phyloP scores from a whole-genome alignment of 2,113 vertebrate genomes.

The Ictalurus punctatus region DNA sequence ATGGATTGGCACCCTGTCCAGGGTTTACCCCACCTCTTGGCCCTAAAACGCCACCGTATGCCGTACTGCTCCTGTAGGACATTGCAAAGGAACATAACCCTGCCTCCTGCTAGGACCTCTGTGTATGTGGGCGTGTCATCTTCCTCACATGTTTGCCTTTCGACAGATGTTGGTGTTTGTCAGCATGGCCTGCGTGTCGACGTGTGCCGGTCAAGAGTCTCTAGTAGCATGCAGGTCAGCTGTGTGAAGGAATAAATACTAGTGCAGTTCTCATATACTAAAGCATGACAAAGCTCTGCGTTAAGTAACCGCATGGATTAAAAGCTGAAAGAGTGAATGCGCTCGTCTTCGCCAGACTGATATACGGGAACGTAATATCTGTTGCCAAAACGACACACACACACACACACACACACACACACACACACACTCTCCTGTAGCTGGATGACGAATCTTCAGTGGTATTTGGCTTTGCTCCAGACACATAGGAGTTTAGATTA shows the following conservation, averaged over 20 bases:
- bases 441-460: background rate
- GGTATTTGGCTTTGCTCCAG: background rate
- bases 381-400: background rate
- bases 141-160: background rate
- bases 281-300: background rate
- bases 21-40: too few species aligned
- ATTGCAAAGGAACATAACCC: background rate
- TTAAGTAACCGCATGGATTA: background rate
- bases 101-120: too few species aligned
- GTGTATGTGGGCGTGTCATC: background rate
- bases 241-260: conserved; percentile 7
- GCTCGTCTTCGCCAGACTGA: background rate
- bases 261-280: background rate
- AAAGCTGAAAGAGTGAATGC: background rate
- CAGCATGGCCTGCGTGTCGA: background rate
- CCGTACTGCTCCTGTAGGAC: background rate
- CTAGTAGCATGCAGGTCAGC: background rate
- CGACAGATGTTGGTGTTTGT: conserved; percentile 14
- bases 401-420: background rate
- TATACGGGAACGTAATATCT: background rate
- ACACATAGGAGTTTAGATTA: background rate
- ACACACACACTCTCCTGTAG: background rate
- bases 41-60: background rate
- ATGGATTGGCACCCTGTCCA: too few species aligned
- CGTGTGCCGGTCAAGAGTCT: background rate